Evolutionary conservation across 2,888 invertebrate genomes (phyloP).

Genomic region (Apamea monoglypha): DNA sequence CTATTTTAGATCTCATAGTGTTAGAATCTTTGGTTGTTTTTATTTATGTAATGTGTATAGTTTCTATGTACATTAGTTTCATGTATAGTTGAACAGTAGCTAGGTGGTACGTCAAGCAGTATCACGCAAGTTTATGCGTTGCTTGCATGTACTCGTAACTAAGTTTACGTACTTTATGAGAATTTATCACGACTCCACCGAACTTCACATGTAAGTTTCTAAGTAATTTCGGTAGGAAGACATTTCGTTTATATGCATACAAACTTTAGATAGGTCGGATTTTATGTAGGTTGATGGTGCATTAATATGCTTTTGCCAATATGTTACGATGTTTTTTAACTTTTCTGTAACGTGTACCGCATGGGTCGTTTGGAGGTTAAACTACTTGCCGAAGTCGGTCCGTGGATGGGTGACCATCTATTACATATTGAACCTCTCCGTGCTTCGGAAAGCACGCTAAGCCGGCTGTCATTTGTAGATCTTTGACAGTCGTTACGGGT

Average conservation of each 20-base stretch:
- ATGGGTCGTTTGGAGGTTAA: background rate
- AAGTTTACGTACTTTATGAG: conserved; percentile 45
- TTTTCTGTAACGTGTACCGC: background rate
- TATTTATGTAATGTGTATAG: no score
- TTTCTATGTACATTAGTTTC: no score
- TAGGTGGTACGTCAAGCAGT: conserved; percentile 3
- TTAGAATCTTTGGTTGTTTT: no score
- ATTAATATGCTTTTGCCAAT: background rate
- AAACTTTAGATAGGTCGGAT: background rate
- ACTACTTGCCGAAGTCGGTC: background rate
- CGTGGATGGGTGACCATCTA: no score
- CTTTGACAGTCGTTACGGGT: background rate
- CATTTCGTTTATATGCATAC: conserved; percentile 2
- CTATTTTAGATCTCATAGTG: background rate
- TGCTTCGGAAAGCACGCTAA: no score
- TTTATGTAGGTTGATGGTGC: background rate
- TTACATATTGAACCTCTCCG: no score
- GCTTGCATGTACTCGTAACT: conserved; percentile 22
- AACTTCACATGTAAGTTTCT: conserved; percentile 35
- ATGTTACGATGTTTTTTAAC: background rate
- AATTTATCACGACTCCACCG: conserved; percentile 30
- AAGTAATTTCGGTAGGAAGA: conserved; percentile 20
- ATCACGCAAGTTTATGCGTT: conserved; percentile 30
- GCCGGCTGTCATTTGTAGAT: no score
- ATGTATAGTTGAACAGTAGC: background rate